Evolutionary conservation across 1,140 invertebrate species (phyloP), one percentile per base, ranked within the genome.

Genomic region (Tyrophagus putrescentiae): DNA sequence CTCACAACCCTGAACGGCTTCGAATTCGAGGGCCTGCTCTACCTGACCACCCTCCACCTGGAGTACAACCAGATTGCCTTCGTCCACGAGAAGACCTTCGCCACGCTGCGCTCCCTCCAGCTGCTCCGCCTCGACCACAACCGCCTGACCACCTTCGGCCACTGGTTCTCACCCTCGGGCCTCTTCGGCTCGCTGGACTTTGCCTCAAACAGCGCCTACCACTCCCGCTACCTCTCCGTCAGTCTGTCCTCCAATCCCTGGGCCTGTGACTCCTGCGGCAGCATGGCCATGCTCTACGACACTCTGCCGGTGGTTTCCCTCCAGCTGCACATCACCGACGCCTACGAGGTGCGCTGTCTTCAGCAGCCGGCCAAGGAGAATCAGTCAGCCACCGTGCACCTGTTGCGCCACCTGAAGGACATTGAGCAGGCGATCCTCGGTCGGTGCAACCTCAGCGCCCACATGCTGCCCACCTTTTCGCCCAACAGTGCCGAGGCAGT

Each of bases 91-190:
- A 76, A 80, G 65, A 90, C 87, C 7, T 80, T 93, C 60, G 68
- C 82, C 16, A 80, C 82, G 11, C 71, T 93, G 27, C 79, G 77
- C 59, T 84, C 84, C 1, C 73, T 93, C 4, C 83, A 90, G 73
- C 80, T 91, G 9, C 73, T 93, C 9, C 78, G 85, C 11, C 75
- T 93, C 33, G 86, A 92, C 69, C 82, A 84, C 65, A 93, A 93
- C 72, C 52, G 39, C 11, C 39, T 54, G 25, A 13, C 13, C n/a
- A 78, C 80, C 36, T 79, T 93, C 68, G 52, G 52, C 39, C 28
- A 11, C 18, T 54, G 52, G 52, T 54, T 54, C 27, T n/a, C 1
- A 18, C 13, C 50, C n/a, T 11, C 52, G 21, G 13, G 7, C n/a
- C 90, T 16, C 18, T 6, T 9, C 6, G 23, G 2, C 52, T 27